phyloP scores from a whole-genome alignment of 2,797 vertebrate genomes.

The Schizopygopsis malacanthus region DNA sequence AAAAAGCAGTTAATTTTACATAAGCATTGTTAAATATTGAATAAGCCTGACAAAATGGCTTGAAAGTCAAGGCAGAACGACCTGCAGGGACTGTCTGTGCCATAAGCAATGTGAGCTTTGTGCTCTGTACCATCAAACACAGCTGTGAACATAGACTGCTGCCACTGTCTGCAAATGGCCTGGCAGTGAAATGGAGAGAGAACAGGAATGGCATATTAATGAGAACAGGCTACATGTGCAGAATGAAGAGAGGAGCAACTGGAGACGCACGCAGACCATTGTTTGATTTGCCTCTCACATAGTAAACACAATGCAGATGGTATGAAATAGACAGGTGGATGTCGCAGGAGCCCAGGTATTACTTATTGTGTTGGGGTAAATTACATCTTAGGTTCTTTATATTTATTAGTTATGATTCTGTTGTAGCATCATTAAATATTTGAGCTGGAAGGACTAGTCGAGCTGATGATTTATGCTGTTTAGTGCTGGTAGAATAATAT shows the following conservation, averaged over 20 bases:
- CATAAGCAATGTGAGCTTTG: conserved; percentile 60
- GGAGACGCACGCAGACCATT: conserved; percentile 41
- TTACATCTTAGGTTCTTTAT: background rate
- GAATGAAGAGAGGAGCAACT: conserved; percentile 56
- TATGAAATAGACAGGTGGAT: background rate
- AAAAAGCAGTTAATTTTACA: conserved; percentile 12
- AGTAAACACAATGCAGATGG: conserved; percentile 2
- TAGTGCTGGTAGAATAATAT: background rate
- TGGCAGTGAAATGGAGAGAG: conserved; percentile 67
- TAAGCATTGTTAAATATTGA: conserved; percentile 34
- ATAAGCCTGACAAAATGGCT: conserved; percentile 53
- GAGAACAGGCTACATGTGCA: conserved; percentile 61
- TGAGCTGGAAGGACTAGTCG: background rate
- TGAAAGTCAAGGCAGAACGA: conserved; percentile 54
- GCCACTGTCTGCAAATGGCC: conserved; percentile 73
- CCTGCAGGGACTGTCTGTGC: conserved; percentile 61
- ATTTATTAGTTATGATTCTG: background rate
- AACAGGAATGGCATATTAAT: conserved; percentile 74
- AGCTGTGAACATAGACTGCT: conserved; percentile 77
- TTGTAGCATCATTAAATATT: background rate
- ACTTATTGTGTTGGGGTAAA: background rate
- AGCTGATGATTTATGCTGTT: background rate
- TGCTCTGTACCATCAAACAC: conserved; percentile 74
- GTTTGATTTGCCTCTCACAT: conserved; percentile 30
- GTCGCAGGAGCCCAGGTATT: background rate